Evolutionary conservation across 2,797 vertebrate species (phyloP).

Genomic region (Lepilemur septentrionalis): DNA sequence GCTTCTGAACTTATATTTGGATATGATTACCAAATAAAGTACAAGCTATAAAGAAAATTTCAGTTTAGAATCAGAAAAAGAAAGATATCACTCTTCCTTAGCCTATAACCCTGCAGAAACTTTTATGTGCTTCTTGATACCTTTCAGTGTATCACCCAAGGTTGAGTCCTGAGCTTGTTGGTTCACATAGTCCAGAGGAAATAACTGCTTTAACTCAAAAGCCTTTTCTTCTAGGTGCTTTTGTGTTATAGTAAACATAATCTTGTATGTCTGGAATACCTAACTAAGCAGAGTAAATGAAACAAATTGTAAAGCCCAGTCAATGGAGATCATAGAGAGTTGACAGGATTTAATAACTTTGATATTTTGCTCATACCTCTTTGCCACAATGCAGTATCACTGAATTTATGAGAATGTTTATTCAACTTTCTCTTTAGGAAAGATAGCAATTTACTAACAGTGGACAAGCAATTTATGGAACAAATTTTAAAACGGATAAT

Average conservation of each 20-base stretch:
- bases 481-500: conserved; percentile 47
- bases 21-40: not conserved
- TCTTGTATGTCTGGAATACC: not conserved
- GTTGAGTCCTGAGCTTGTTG: not conserved
- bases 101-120: not conserved
- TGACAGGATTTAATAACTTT: conserved; percentile 43
- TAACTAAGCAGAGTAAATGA: conserved; percentile 12
- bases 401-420: conserved; percentile 64
- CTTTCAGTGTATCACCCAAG: not conserved
- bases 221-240: not conserved
- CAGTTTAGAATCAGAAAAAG: not conserved
- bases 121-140: not conserved
- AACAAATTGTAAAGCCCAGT: not conserved
- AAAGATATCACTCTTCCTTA: not conserved
- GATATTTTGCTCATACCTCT: not conserved
- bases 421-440: conserved; percentile 59
- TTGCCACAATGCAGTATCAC: not conserved
- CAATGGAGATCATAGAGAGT: not conserved
- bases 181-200: not conserved
- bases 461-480: conserved; percentile 48
- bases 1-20: conserved; percentile 10
- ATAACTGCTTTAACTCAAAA: not conserved
- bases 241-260: not conserved
- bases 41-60: not conserved
- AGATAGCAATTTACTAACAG: conserved; percentile 46